A percentile compares a stretch with the other conserved stretches of the same genome.
Evolutionary conservation across 2,888 invertebrate genomes (phyloP).

Genomic region (Agrochola lota): DNA sequence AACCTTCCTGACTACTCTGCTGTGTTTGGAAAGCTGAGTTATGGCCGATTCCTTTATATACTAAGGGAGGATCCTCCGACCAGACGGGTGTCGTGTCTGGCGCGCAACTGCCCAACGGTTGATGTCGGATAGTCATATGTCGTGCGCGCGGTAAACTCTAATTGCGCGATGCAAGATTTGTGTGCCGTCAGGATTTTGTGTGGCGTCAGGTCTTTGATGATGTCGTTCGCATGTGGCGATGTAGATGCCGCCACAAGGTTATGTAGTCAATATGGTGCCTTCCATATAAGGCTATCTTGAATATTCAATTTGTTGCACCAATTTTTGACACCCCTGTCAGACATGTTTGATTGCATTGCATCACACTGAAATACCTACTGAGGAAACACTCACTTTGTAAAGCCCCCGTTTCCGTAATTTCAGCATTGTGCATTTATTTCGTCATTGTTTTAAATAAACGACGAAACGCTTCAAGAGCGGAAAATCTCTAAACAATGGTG

Average conservation of each 20-base stretch:
- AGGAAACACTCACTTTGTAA: conserved; percentile 20
- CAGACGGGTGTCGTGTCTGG: too few species aligned
- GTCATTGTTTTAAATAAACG: conserved; percentile 54
- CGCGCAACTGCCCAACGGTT: too few species aligned
- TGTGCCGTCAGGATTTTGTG: too few species aligned
- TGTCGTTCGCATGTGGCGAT: too few species aligned
- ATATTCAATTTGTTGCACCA: not conserved
- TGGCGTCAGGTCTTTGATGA: too few species aligned
- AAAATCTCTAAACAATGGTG: conserved; percentile 64
- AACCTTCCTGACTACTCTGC: not conserved
- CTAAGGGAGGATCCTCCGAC: too few species aligned
- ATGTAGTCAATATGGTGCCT: not conserved
- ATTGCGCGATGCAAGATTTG: too few species aligned
- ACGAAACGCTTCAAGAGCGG: conserved; percentile 56
- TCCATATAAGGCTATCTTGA: not conserved
- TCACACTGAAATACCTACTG: conserved; percentile 11
- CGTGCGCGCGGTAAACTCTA: too few species aligned
- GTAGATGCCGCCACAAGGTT: too few species aligned
- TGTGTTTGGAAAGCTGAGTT: not conserved
- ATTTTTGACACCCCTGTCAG: conserved; percentile 26
- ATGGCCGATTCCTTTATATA: too few species aligned
- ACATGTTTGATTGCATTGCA: conserved; percentile 23
- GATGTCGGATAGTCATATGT: too few species aligned
- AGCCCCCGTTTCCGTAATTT: conserved; percentile 53
- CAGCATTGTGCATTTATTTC: conserved; percentile 50